Percentiles rank a stretch among this genome's conserved stretches.
Evolutionary conservation across 2,113 vertebrate genomes (phyloP).

Genomic region (Alaudala cheleensis): DNA sequence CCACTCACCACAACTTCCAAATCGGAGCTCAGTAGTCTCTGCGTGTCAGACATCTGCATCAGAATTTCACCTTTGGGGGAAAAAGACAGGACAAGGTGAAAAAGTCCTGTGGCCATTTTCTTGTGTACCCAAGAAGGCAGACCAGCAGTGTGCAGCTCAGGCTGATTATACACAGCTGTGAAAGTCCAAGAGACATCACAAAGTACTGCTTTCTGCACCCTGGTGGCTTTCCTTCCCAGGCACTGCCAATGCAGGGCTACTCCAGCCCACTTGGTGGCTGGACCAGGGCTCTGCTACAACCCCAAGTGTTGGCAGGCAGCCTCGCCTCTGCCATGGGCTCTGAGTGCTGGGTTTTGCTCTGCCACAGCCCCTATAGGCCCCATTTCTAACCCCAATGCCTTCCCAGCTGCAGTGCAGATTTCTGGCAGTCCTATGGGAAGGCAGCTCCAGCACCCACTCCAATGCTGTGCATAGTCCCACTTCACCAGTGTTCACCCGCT

Average conservation of each 20-base stretch:
- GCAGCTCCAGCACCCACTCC: not conserved
- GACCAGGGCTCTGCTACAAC: not conserved
- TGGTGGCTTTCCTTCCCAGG: not conserved
- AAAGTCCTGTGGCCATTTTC: not conserved
- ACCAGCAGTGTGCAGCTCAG: not conserved
- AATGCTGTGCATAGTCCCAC: accelerated
- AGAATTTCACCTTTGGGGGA: slow-evolving; percentile 84
- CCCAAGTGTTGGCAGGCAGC: not conserved
- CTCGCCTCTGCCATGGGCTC: accelerated
- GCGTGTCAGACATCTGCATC: slow-evolving; percentile 87
- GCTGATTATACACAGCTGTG: not conserved
- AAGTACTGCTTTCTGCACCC: not conserved
- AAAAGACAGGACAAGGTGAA: not conserved
- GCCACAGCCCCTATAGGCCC: not conserved
- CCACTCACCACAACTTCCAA: slow-evolving; percentile 86
- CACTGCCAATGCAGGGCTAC: accelerated
- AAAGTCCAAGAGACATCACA: slow-evolving; percentile 4
- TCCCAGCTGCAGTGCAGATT: accelerated
- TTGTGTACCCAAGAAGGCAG: not conserved
- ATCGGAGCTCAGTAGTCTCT: slow-evolving; percentile 83
- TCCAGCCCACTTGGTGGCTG: accelerated
- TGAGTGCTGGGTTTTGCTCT: not conserved
- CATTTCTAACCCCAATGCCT: not conserved
- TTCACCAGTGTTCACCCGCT: accelerated
- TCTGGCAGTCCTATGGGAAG: not conserved